phyloP scores from a whole-genome alignment of 2,888 invertebrate genomes.

The Ennomos erosarius region DNA sequence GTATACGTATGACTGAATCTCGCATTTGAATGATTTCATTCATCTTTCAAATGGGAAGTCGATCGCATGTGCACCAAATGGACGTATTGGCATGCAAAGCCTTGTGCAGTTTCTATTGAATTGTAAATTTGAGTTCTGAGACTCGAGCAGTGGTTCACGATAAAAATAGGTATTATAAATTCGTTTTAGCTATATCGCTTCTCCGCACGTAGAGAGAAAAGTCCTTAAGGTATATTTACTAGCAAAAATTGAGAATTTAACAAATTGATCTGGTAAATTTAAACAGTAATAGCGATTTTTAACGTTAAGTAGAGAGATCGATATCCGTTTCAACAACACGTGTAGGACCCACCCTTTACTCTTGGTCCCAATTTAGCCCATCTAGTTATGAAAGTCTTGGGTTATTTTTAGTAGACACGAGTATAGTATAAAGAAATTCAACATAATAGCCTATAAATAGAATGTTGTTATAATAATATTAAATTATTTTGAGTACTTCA shows the following conservation, averaged over 20 bases:
- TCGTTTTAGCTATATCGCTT: constrained; percentile 45
- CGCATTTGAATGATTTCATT: constrained; percentile 78
- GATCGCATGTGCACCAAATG: constrained; percentile 79
- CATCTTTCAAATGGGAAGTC: constrained; percentile 78
- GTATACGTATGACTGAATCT: constrained; percentile 60
- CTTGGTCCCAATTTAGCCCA: constrained; percentile 13
- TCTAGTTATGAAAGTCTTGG: neutral
- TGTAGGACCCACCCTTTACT: constrained; percentile 7
- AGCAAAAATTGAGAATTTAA: constrained; percentile 1
- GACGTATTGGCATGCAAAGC: constrained; percentile 83
- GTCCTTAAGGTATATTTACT: constrained; percentile 7
- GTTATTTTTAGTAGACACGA: too few species aligned
- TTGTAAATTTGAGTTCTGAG: constrained; percentile 80
- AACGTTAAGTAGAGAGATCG: neutral
- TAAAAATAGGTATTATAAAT: constrained; percentile 61
- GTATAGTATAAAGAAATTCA: too few species aligned
- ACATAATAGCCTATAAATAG: constrained; percentile 9
- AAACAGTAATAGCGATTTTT: neutral
- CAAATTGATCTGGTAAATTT: constrained; percentile 2
- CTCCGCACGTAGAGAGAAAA: constrained; percentile 13
- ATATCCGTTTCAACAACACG: constrained; percentile 4
- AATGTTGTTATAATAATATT: constrained; percentile 18
- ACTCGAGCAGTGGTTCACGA: constrained; percentile 65
- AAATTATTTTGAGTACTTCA: constrained; percentile 57
- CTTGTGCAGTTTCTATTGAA: constrained; percentile 82